A percentile compares a stretch with the other conserved stretches of the same genome.
phyloP scores from a whole-genome alignment of 1,140 invertebrate species.

The Leptonema lineaticorne region DNA sequence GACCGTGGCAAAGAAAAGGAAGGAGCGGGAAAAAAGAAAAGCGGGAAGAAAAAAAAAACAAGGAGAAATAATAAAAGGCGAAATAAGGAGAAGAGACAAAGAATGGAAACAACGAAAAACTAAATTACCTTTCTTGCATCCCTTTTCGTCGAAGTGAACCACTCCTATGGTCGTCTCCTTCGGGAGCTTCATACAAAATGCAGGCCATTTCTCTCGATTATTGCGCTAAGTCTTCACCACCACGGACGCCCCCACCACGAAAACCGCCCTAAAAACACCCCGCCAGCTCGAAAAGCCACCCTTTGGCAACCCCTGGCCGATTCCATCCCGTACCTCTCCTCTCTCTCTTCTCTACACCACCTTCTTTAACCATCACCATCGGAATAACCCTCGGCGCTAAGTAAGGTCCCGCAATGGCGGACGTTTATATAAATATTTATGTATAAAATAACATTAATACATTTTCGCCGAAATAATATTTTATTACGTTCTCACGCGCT shows the following conservation, averaged over 20 bases:
- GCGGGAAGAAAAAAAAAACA: conserved; percentile 18
- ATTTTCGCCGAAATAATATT: conserved; percentile 19
- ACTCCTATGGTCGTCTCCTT: conserved; percentile 30
- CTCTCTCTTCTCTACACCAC: neutral
- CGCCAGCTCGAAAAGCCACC: neutral
- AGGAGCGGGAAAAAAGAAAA: too few relatives aligned
- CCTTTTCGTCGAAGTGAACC: neutral
- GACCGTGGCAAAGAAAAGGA: too few relatives aligned
- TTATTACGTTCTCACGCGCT: neutral
- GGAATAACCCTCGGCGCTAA: conserved; percentile 34
- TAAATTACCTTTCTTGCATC: conserved; percentile 40
- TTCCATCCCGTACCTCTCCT: conserved; percentile 18
- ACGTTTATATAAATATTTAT: conserved; percentile 34
- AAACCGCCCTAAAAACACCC: too few relatives aligned
- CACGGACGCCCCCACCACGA: neutral
- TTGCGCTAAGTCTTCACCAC: conserved; percentile 42
- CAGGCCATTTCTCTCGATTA: conserved; percentile 53
- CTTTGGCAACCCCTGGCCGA: neutral
- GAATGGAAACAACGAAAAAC: conserved; percentile 42
- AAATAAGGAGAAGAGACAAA: conserved; percentile 41
- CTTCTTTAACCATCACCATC: too few relatives aligned
- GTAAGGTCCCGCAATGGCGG: conserved; percentile 34
- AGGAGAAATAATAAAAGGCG: conserved; percentile 35
- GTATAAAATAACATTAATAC: conserved; percentile 32
- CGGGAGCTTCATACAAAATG: conserved; percentile 48